These are phyloP conservation scores for Scaptomyza parva DNA, from an alignment of 2,888 invertebrate genomes.

Conservation along the genomic window DNA sequence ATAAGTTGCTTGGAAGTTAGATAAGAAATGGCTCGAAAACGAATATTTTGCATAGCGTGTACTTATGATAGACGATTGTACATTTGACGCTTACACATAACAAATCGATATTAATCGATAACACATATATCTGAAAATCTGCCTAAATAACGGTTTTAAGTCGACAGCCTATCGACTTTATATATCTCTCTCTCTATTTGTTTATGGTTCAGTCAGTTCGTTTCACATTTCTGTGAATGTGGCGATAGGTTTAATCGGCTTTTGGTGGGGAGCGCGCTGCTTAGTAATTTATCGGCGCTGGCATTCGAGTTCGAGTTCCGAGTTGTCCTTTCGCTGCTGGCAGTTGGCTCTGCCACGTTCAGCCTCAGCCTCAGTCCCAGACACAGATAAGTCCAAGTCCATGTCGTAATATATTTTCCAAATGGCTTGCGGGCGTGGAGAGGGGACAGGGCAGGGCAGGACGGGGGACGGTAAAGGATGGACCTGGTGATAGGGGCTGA, in stretches of 20 bases:
- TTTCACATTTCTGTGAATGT: background rate
- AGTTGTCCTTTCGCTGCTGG: background rate
- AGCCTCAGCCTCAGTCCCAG: too few species aligned
- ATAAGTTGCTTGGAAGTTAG: too few species aligned
- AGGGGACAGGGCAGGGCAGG: too few species aligned
- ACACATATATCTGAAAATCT: too few species aligned
- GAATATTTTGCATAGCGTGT: background rate
- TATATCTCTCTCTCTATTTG: background rate
- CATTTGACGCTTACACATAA: too few species aligned
- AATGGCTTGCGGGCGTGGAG: too few species aligned
- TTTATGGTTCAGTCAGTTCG: background rate
- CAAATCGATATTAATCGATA: background rate
- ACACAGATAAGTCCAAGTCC: background rate
- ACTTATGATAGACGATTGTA: background rate
- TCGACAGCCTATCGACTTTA: background rate
- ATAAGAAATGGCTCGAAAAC: too few species aligned
- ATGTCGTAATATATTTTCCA: conserved; percentile 1
- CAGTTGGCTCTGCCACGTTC: background rate
- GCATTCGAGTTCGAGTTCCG: too few species aligned
- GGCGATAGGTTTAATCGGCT: conserved; percentile 31
- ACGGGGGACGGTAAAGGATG: background rate
- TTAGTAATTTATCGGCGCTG: conserved; percentile 23
- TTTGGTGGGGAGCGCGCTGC: conserved; percentile 10
- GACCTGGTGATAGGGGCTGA: background rate
- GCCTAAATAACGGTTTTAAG: background rate